Conservation (phyloP, 2,888 invertebrate species). For the Microchrysa polita region DNA sequence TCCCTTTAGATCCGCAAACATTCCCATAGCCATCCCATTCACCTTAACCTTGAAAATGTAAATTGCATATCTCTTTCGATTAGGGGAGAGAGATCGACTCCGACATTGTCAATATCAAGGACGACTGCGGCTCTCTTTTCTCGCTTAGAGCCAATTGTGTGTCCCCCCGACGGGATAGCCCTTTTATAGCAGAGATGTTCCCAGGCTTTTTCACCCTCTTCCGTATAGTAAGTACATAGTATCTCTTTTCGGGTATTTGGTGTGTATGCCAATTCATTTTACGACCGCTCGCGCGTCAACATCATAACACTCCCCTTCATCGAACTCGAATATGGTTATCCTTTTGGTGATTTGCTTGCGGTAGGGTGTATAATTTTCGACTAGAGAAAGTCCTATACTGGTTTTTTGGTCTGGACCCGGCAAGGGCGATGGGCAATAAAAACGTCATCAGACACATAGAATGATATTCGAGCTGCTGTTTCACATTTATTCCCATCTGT, state of each 20-base stretch:
- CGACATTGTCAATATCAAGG: not conserved
- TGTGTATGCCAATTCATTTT: constrained; percentile 29
- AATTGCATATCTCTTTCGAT: constrained; percentile 43
- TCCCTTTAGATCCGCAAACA: constrained; percentile 1
- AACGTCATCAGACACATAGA: constrained; percentile 35
- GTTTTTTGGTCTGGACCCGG: not conserved
- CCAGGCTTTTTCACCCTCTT: not conserved
- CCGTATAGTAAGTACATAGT: no score
- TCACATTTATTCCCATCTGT: constrained; percentile 4
- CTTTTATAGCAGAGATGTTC: not conserved
- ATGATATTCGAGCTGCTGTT: constrained; percentile 28
- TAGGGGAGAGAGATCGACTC: constrained; percentile 18
- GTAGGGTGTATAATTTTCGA: not conserved
- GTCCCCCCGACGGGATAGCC: not conserved
- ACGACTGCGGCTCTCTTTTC: no score
- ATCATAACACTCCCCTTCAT: no score
- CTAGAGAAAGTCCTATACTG: not conserved
- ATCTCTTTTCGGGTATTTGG: no score
- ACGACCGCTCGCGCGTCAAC: no score
- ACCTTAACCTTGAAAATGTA: constrained; percentile 51
- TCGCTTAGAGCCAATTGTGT: no score
- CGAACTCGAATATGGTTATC: constrained; percentile 35
- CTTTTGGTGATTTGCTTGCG: no score
- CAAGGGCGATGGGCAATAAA: constrained; percentile 33
- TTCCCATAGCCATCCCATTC: constrained; percentile 30